A percentile compares a stretch with the other conserved stretches of the same genome.
These are phyloP conservation scores for Sebastes aleutianus DNA, from an alignment of 2,797 vertebrate species.

Conservation along the genomic window DNA sequence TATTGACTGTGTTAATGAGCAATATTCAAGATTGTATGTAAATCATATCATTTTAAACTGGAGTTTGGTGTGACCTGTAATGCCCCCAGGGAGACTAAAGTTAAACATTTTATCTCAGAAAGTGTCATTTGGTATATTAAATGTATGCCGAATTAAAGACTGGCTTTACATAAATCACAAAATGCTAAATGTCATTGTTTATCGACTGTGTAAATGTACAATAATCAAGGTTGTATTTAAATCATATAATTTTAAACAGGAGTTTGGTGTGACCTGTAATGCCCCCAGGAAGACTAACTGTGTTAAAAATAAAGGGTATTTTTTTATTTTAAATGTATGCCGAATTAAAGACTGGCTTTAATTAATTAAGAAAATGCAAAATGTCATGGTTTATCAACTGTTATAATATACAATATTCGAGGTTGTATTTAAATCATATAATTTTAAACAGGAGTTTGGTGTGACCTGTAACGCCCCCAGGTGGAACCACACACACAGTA, in stretches of 20 bases:
- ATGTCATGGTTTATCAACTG: accelerated
- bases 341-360: neutral
- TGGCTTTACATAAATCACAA: neutral
- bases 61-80: no score
- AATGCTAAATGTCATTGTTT: accelerated
- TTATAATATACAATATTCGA: neutral
- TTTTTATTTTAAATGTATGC: neutral
- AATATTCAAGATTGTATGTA: neutral
- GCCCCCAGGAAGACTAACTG: neutral
- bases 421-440: accelerated
- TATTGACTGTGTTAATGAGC: no score
- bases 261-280: neutral
- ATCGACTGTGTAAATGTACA: accelerated
- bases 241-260: neutral
- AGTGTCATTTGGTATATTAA: neutral
- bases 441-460: neutral
- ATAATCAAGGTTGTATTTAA: accelerated
- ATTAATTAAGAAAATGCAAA: accelerated
- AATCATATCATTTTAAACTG: neutral
- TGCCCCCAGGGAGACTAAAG: neutral
- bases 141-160: neutral
- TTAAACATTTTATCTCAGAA: neutral
- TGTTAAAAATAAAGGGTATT: no score
- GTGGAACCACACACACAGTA: no score
- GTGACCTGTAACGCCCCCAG: neutral